These are phyloP conservation scores for Cydia pomonella DNA, from an alignment of 1,140 invertebrate species.

Conservation along the genomic window DNA sequence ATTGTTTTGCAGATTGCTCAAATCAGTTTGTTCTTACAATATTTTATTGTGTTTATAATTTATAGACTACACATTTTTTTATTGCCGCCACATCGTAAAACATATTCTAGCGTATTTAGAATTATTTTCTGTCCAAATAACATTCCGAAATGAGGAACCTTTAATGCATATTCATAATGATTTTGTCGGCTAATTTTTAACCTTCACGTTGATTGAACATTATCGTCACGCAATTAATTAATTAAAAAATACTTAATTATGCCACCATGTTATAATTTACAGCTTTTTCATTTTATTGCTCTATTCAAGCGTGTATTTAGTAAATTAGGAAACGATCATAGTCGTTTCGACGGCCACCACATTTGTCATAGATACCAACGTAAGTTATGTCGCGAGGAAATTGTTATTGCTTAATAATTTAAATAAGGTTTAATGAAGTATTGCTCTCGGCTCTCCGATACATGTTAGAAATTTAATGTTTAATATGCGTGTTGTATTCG, in stretches of 20 bases:
- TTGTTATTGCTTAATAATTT: constrained; percentile 63
- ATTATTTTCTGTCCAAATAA: constrained; percentile 46
- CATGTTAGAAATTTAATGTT: constrained; percentile 41
- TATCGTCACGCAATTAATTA: constrained; percentile 70
- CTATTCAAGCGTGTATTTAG: constrained; percentile 56
- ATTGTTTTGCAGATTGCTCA: constrained; percentile 51
- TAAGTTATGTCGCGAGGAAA: constrained; percentile 50
- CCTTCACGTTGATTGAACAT: constrained; percentile 62
- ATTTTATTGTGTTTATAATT: constrained; percentile 65
- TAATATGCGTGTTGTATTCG: constrained; percentile 35
- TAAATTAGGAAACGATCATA: constrained; percentile 49
- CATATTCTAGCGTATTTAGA: constrained; percentile 37
- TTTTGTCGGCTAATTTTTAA: constrained; percentile 65
- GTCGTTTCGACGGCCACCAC: constrained; percentile 32
- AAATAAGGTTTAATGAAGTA: constrained; percentile 67
- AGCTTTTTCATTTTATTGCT: constrained; percentile 57
- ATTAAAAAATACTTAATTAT: constrained; percentile 64
- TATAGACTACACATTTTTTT: constrained; percentile 56
- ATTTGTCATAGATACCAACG: constrained; percentile 59
- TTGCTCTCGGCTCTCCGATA: constrained; percentile 45
- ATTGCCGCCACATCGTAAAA: constrained; percentile 56
- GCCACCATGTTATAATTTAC: constrained; percentile 60
- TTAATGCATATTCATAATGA: constrained; percentile 62
- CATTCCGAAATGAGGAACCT: constrained; percentile 42
- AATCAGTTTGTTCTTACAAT: constrained; percentile 51